Evolutionary conservation across 2,888 invertebrate species (phyloP).

Genomic region (Hesperia comma): DNA sequence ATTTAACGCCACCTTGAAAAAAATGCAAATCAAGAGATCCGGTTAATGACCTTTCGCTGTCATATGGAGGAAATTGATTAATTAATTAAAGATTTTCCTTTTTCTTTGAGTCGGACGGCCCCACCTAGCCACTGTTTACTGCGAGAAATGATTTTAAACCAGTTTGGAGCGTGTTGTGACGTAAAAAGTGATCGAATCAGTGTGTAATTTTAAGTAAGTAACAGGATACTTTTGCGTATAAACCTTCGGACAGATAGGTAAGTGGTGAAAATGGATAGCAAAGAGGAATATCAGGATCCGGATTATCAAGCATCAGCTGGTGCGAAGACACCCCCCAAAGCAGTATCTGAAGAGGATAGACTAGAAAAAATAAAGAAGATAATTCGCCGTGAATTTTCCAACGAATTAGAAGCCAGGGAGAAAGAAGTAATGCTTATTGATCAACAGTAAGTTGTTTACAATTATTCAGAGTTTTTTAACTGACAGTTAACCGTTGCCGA

Average conservation of each 20-base stretch:
- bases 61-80: conserved; percentile 50
- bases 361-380: conserved; percentile 83
- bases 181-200: conserved; percentile 34
- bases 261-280: conserved; percentile 61
- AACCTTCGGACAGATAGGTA: background rate
- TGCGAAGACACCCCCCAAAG: conserved; percentile 57
- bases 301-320: conserved; percentile 76
- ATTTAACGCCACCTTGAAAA: conserved; percentile 24
- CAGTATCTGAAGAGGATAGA: conserved; percentile 67
- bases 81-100: background rate
- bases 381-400: conserved; percentile 88
- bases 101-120: background rate
- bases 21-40: conserved; percentile 43
- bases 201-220: background rate
- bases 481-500: background rate
- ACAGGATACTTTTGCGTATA: background rate
- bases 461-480: background rate
- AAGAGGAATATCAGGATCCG: conserved; percentile 84
- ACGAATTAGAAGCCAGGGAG: conserved; percentile 87
- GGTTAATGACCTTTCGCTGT: conserved; percentile 77
- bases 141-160: conserved; percentile 40
- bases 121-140: background rate
- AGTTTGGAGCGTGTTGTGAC: conserved; percentile 49
- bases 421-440: conserved; percentile 89
- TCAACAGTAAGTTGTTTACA: conserved; percentile 80